A percentile compares a stretch with the other conserved stretches of the same genome.
Conservation (phyloP, 2,113 vertebrate genomes). For the Dromaius novaehollandiae region DNA sequence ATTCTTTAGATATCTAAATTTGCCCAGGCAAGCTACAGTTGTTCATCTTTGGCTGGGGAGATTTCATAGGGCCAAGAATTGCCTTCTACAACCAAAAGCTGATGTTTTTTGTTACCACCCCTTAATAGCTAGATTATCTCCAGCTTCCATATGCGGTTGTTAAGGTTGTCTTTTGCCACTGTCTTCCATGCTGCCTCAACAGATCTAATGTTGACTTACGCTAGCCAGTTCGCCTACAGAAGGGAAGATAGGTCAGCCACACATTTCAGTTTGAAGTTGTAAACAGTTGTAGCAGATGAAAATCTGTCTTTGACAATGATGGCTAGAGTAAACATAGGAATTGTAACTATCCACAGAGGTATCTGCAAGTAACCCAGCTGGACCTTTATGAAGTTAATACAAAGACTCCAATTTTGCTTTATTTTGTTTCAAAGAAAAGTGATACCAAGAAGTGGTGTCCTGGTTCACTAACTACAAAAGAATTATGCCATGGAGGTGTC, state of each 20-base stretch:
- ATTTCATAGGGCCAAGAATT: not conserved
- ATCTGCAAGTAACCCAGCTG: not conserved
- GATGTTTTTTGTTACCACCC: not conserved
- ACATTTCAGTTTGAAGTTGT: not conserved
- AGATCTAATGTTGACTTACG: not conserved
- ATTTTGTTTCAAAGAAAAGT: not conserved
- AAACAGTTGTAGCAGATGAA: not conserved
- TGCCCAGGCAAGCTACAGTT: not conserved
- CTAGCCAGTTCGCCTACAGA: not conserved
- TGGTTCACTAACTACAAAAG: not conserved
- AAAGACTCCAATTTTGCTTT: not conserved
- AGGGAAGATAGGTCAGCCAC: not conserved
- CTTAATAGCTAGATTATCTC: not conserved
- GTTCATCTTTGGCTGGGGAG: not conserved
- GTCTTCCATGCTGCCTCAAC: rapidly evolving
- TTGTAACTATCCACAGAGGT: not conserved
- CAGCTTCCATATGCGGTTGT: not conserved
- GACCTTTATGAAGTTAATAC: not conserved
- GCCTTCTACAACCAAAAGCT: not conserved
- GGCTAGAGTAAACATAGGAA: not conserved
- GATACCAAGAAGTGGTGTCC: not conserved
- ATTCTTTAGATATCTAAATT: not conserved
- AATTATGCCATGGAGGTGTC: not conserved
- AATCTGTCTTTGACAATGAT: not conserved
- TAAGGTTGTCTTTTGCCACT: not conserved